Evolutionary conservation across 2,797 vertebrate species (phyloP), one percentile per base, ranked within the genome.

Genomic region (Enteromius mattozi): DNA sequence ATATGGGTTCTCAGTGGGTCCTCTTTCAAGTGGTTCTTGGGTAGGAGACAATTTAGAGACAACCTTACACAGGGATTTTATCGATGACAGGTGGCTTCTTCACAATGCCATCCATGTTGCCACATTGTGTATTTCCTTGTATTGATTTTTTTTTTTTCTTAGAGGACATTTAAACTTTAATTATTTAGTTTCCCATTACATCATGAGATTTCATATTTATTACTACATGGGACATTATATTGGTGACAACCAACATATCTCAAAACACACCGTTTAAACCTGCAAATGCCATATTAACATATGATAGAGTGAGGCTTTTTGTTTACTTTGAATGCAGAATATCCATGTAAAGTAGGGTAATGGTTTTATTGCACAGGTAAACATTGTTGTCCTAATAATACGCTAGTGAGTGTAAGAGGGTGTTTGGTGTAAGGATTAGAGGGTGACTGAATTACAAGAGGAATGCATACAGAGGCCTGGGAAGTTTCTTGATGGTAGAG

Each of bases 381-480:
- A 49, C 47, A 6, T 14, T 35, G 17, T 10, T 16, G 51, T n/a
- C 37, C 33, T 27, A 59, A n/a, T 24, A 56, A 56, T 56, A 54
- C 12, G 49, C 54, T 12, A 30, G 16, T 33, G 24, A 47, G n/a
- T 19, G 24, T 13, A 65, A 65, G 4, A 54, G 0, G 19, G 51
- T 65, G 59, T 78, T 45, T 78, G 40, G 40, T 45, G 77, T 65
- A 19, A 78, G 37, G 59, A 65, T 47, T 33, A 65, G 56, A 45
- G 37, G 16, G n/a, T 17, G n/a, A 78, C 40, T 47, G 59, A 27
- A 24, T 78, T 30, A 78, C 59, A 65, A 2, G 2, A 27, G 17
- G 5, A 65, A 78, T 78, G 24, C 24, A 65, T 47, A 65, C 13
- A 78, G 10, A 65, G 40, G 77, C 59, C 59, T 33, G 17, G 33